Evolutionary conservation across 2,888 invertebrate species (phyloP), one percentile per base, ranked within the genome.

Genomic region (Acanthoscelides obtectus): DNA sequence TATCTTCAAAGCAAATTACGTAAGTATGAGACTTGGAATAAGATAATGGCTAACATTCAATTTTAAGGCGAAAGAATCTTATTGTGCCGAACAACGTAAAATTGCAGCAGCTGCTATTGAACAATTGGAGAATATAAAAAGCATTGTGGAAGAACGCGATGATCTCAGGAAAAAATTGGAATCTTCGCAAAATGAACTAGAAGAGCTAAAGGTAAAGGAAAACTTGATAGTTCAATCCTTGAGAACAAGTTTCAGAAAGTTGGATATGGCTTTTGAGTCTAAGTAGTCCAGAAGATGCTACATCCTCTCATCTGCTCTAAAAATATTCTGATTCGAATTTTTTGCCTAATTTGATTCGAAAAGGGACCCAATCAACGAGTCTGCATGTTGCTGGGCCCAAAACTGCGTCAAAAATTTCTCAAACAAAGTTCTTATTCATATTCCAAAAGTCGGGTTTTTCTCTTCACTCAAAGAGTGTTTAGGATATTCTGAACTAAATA

Each of bases 111-210:
- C 75, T 67, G 83, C 85, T 1, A 77, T 84, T 67, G 80, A 82
- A 73, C 79, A 84, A 73, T 75, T 84, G 68, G 84, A 84, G 73
- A 79, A 77, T 68, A 81, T 82, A 64, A 77, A 81, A 74, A 76
- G 74, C 65, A 79, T 82, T n/a, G 78, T 77, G 17, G 75, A 79
- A 66, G 84, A 83, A 76, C 76, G 82, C 5, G 82, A 83, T 72
- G 75, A 77, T 22, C 74, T 83, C 20, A 76, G 77, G 68, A 76
- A 76, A 70, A 77, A 81, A 75, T 76, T 83, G 20, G 77, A 78
- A 72, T 74, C 71, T 64, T 82, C 82, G 4, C 77, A 79, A 72
- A 72, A 78, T 69, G 80, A 83, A 78, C 67, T 83, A 5, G 74
- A 78, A 45, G 67, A 74, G 45, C 71, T 80, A 12, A 78, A 77